Conservation (phyloP, 2,797 vertebrate species). For the Chanos chanos region DNA sequence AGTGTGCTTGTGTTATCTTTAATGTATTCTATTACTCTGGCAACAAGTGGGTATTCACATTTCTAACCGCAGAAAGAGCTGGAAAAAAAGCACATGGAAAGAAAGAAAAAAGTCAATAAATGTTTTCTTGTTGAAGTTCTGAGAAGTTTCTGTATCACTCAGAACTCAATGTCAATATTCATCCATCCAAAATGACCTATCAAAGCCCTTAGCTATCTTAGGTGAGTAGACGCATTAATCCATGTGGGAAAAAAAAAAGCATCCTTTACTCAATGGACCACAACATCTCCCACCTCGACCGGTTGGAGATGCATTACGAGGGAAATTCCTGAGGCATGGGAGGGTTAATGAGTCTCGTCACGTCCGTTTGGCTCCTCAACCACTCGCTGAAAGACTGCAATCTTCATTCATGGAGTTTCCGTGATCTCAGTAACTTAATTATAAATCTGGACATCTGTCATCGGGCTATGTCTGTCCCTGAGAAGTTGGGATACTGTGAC, state of each 20-base stretch:
- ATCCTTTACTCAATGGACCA: conserved; percentile 9
- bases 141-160: no score
- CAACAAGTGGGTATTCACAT: no score
- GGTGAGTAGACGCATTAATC: no score
- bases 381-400: conserved; percentile 29
- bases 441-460: conserved; percentile 69
- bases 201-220: no score
- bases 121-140: no score
- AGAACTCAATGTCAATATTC: no score
- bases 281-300: neutral
- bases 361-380: conserved; percentile 20
- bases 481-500: neutral
- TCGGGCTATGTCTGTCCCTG: conserved; percentile 46
- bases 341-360: conserved; percentile 40
- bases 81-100: no score
- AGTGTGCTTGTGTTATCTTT: conserved; percentile 3
- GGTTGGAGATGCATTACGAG: neutral
- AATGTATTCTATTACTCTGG: no score
- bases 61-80: no score
- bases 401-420: conserved; percentile 23
- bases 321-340: conserved; percentile 16
- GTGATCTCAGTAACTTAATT: conserved; percentile 50
- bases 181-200: no score
- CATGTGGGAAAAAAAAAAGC: no score
- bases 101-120: no score